A percentile compares a stretch with the other conserved stretches of the same genome.
Conservation (phyloP, 2,113 vertebrate species). For the Pipa parva region DNA sequence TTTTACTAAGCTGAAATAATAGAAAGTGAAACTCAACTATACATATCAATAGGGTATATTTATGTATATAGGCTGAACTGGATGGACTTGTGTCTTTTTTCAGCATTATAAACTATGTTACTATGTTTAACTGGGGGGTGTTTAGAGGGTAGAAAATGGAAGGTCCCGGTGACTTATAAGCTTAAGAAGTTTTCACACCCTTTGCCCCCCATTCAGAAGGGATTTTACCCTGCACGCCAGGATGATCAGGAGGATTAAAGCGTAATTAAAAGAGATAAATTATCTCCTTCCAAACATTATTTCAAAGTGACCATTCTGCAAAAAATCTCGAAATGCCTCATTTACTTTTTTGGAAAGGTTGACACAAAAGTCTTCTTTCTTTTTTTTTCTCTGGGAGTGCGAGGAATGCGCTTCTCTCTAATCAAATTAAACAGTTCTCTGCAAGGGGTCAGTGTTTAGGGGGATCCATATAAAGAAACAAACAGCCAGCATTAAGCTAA, state of each 20-base stretch:
- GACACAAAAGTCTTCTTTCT: constrained; percentile 42
- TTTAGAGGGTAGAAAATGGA: constrained; percentile 5
- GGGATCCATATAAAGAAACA: constrained; percentile 35
- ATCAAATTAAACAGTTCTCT: constrained; percentile 19
- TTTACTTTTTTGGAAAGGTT: constrained; percentile 58
- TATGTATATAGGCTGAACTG: too few species aligned
- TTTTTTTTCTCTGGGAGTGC: constrained; percentile 28
- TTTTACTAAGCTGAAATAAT: too few species aligned
- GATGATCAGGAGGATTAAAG: constrained; percentile 81
- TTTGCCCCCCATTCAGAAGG: constrained; percentile 65
- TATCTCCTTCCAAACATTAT: constrained; percentile 64
- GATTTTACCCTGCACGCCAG: constrained; percentile 78
- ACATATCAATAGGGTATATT: too few species aligned
- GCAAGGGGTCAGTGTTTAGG: constrained; percentile 18
- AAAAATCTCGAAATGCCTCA: constrained; percentile 62
- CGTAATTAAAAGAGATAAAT: constrained; percentile 81
- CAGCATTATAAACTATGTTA: too few species aligned
- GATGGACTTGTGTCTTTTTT: too few species aligned
- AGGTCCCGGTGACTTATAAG: constrained; percentile 26
- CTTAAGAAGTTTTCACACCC: constrained; percentile 56
- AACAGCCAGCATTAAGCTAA: constrained; percentile 37
- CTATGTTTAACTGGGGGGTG: background rate
- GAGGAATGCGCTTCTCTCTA: constrained; percentile 26
- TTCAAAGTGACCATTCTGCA: constrained; percentile 68
- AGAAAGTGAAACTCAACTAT: too few species aligned